Evolutionary conservation across 2,113 vertebrate species (phyloP).

Genomic region (Campylomormyrus tamandua): DNA sequence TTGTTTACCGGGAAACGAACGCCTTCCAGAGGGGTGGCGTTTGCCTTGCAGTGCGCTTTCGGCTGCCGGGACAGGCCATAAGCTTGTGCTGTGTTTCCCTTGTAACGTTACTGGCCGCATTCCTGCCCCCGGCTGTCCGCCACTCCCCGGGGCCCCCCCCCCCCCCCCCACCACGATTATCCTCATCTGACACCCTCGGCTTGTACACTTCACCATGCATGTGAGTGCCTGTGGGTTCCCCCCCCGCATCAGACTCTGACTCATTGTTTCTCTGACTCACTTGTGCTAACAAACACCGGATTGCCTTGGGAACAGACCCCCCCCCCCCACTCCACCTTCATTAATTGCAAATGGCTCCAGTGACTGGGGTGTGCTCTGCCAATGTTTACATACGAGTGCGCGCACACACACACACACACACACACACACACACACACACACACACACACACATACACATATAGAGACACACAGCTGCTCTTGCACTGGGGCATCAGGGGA

Average conservation of each 20-base stretch:
- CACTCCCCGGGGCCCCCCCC: neutral
- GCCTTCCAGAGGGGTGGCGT: neutral
- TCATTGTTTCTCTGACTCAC: constrained; percentile 17
- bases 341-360: neutral
- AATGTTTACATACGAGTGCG: neutral
- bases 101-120: neutral
- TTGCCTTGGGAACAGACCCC: constrained; percentile 14
- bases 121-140: neutral
- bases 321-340: neutral
- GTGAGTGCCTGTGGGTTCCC: no score
- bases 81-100: neutral
- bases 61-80: neutral
- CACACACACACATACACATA: neutral
- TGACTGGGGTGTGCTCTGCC: neutral
- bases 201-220: no score
- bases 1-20: neutral
- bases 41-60: neutral
- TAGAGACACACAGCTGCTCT: neutral
- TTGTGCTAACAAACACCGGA: constrained; percentile 12
- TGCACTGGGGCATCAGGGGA: neutral
- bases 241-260: constrained; percentile 4
- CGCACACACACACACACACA: no score
- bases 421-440: neutral
- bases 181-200: no score
- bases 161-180: no score